Evolutionary conservation across 2,888 invertebrate genomes (phyloP).

Genomic region (Vesta saturnalis): DNA sequence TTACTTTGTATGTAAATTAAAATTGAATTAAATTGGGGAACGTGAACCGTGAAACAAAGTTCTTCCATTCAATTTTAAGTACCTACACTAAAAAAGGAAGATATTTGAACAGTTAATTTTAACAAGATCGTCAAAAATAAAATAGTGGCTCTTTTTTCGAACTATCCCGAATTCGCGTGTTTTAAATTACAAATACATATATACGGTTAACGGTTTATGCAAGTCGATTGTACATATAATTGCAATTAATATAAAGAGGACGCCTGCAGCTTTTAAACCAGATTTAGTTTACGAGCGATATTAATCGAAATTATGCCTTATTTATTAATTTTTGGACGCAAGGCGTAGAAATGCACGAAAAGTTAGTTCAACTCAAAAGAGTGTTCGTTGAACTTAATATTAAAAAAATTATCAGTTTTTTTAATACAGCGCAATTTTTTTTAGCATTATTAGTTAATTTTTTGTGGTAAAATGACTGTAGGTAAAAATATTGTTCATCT

Average conservation of each 20-base stretch:
- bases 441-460: too few species aligned
- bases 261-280: background rate
- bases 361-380: too few species aligned
- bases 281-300: background rate
- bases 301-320: slow-evolving; percentile 1
- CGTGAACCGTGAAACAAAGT: slow-evolving; percentile 17
- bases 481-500: too few species aligned
- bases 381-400: too few species aligned
- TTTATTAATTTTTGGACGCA: too few species aligned
- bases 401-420: too few species aligned
- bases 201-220: background rate
- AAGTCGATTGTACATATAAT: background rate
- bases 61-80: slow-evolving; percentile 20
- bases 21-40: slow-evolving; percentile 21
- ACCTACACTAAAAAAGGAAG: slow-evolving; percentile 17
- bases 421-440: too few species aligned
- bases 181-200: background rate
- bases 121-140: background rate
- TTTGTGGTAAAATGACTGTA: too few species aligned
- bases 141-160: background rate
- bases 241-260: background rate
- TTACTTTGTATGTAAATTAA: slow-evolving; percentile 26
- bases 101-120: slow-evolving; percentile 20
- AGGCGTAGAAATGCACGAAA: too few species aligned
- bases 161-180: background rate